Evolutionary conservation across 2,797 vertebrate species (phyloP), one percentile per base, ranked within the genome.

Genomic region (Gymnothorax reevesii): DNA sequence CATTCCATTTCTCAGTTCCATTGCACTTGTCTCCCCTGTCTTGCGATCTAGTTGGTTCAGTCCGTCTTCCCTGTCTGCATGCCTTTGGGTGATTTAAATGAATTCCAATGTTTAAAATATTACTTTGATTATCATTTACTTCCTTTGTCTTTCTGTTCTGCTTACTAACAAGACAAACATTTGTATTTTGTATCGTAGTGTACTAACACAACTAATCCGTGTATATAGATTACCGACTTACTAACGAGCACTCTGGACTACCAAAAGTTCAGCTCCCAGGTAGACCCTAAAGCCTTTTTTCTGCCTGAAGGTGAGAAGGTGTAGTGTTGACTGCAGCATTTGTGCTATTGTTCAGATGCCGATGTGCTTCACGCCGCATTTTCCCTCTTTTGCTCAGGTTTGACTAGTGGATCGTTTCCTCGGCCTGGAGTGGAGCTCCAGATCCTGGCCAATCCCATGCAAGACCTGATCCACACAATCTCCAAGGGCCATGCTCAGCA

Each of bases 391-490:
- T 25, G 13, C 7, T 1, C 42, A 97, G 96, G 94, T n/a, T 94
- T 96, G 94, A 92, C 12, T 80, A 96, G 96, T 88, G 95, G 93
- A 0, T 86, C 88, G 9, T 95, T 96, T 90, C 94, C 95, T 75
- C 95, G 95, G 83, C 94, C 93, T 0, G 95, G 94, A 0, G 91
- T 90, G 0, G 97, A 97, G 89, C 96, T 96, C 33, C 92, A 93
- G 10, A 89, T 97, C 86, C 87, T 97, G 92, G 96, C 94, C 0
- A 97, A 97, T 92, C 97, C 97, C 3, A 95, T 97, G 95, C 95
- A 95, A 84, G 97, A 97, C 82, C 92, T 97, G 69, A 92, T 97
- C 88, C 94, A 95, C 71, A 94, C 90, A 2, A 94, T 95, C 0
- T 91, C 93, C 2, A 89, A 90, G 1, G 94, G 95, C 7, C 95